Conservation (phyloP, 2,888 invertebrate species). For the Rhimphoctona megacephalus region DNA sequence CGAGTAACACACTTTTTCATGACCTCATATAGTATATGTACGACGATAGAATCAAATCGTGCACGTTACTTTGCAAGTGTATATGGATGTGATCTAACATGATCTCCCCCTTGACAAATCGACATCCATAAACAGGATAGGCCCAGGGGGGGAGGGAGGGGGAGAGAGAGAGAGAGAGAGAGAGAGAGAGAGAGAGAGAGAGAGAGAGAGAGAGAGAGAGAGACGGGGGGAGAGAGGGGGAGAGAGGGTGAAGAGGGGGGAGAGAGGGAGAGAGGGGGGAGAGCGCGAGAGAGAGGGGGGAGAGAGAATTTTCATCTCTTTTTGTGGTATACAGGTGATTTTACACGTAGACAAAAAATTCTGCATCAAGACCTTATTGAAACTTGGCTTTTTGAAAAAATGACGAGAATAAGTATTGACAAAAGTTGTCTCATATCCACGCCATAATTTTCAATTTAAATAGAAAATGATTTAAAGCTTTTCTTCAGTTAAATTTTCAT, state of each 20-base stretch:
- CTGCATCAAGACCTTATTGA: neutral
- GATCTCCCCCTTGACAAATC: constrained; percentile 80
- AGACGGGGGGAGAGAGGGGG: neutral
- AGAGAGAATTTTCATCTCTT: no score
- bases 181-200: neutral
- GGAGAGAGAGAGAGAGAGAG: neutral
- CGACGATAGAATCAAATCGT: constrained; percentile 62
- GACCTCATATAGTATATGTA: neutral
- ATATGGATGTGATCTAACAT: constrained; percentile 35
- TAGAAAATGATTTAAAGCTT: neutral
- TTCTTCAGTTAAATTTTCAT: neutral
- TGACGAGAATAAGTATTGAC: neutral
- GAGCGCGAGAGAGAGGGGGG: neutral
- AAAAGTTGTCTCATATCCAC: neutral
- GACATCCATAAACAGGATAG: constrained; percentile 77
- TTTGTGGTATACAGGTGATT: neutral
- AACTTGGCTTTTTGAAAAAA: neutral
- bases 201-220: neutral
- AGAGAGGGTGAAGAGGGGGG: neutral
- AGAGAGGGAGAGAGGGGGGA: neutral
- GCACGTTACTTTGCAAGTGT: constrained; percentile 29
- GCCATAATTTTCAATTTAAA: neutral
- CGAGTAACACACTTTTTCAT: neutral
- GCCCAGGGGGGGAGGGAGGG: constrained; percentile 1
- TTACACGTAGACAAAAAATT: neutral